Evolutionary conservation across 1,140 invertebrate species (phyloP), one percentile per base, ranked within the genome.

Genomic region (Mizuhopecten yessoensis): DNA sequence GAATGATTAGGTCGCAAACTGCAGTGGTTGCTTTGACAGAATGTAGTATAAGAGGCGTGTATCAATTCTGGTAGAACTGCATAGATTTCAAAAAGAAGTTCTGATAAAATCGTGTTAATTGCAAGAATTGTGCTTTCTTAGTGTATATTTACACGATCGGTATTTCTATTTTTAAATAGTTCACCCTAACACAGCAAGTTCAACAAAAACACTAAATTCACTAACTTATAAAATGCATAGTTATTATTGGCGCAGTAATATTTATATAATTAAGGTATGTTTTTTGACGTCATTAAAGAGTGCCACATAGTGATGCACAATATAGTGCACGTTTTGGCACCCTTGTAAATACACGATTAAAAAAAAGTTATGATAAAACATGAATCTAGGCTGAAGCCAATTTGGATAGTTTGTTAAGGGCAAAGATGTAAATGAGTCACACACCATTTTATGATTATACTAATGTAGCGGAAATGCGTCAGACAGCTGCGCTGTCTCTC

Each of bases 231-330:
- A 75, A 75, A 29, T 75, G 5, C n/a, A 29, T 29, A 75, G 23
- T 29, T 0, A 75, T 29, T 49, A 49, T 75, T 75, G 57, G 57
- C 57, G 57, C 57, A 75, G 57, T 75, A 75, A 75, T 75, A 29
- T 29, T 75, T 75, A 29, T 20, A 49, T 17, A 29, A 1, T 75
- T 9, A 17, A 1, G 2, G 23, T 29, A n/a, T 17, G 9, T 5
- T 29, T 75, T 75, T 29, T 75, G 57, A 75, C 57, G 57, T 75
- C 57, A 75, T 75, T 29, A 75, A n/a, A 75, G 23, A 75, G 57
- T 2, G 57, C 57, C 45, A 49, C 45, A 13, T 39, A 7, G 5
- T 39, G 36, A n/a, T n/a, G n/a, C n/a, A n/a, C n/a, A n/a, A n/a
- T n/a, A n/a, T n/a, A n/a, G n/a, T n/a, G n/a, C n/a, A n/a, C n/a